Percentiles rank a stretch among this genome's conserved stretches.
phyloP scores from a whole-genome alignment of 1,140 invertebrate genomes.

The Coenobita brevimanus region DNA sequence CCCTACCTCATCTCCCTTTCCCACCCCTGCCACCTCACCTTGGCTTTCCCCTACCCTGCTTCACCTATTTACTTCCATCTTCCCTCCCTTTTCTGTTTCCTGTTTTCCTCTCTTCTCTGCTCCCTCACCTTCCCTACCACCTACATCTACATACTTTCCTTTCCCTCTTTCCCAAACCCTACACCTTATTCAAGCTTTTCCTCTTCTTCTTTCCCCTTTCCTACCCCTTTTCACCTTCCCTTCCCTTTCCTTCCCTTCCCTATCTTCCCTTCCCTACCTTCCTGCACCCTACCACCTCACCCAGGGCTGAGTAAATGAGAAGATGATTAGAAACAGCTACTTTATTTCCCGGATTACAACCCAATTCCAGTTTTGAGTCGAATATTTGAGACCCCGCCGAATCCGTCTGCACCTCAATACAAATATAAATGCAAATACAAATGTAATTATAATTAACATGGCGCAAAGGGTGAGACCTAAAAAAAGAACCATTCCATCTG shows the following conservation, averaged over 20 bases:
- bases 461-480: slow-evolving; percentile 56
- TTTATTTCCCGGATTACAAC: slow-evolving; percentile 60
- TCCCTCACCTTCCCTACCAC: too few species aligned
- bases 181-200: too few species aligned
- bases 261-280: not conserved
- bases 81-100: not conserved
- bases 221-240: not conserved
- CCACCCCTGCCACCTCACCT: too few species aligned
- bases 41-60: too few species aligned
- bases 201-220: not conserved
- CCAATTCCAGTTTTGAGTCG: slow-evolving; percentile 63
- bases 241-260: not conserved
- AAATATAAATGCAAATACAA: slow-evolving; percentile 67
- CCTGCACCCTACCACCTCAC: not conserved
- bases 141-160: too few species aligned
- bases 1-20: too few species aligned
- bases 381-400: slow-evolving; percentile 42
- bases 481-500: slow-evolving; percentile 51
- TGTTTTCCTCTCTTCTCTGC: not conserved
- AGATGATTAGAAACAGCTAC: slow-evolving; percentile 57
- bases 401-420: slow-evolving; percentile 54
- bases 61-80: too few species aligned
- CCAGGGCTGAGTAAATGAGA: slow-evolving; percentile 39
- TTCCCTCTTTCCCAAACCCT: too few species aligned
- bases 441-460: slow-evolving; percentile 66